Conservation (phyloP, 2,888 invertebrate species). For the Cartodere bifasciata region DNA sequence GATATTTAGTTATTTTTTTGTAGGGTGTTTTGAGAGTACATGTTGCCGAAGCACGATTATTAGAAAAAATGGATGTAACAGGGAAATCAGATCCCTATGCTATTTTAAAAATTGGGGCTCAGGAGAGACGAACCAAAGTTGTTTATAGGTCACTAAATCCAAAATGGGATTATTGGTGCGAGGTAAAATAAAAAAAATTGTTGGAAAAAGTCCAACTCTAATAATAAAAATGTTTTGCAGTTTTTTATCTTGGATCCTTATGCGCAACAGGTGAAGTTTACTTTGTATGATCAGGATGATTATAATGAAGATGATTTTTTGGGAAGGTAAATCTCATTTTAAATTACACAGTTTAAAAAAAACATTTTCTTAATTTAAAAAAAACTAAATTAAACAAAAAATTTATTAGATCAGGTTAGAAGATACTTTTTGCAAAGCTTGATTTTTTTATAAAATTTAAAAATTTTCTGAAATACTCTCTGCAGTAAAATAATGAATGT, state of each 20-base stretch:
- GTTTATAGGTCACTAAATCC: conserved; percentile 88
- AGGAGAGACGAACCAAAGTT: conserved; percentile 80
- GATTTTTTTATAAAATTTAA: too few relatives aligned
- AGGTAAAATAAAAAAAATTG: conserved; percentile 47
- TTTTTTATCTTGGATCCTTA: conserved; percentile 26
- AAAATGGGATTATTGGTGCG: conserved; percentile 93
- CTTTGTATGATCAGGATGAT: conserved; percentile 25
- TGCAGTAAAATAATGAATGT: too few relatives aligned
- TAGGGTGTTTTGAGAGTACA: conserved; percentile 88
- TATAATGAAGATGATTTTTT: conserved; percentile 25
- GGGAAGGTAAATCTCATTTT: conserved; percentile 27
- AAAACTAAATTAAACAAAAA: too few relatives aligned
- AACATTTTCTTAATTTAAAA: too few relatives aligned
- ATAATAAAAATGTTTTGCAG: conserved; percentile 16
- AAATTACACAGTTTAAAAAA: too few relatives aligned
- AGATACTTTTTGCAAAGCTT: too few relatives aligned
- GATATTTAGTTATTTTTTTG: conserved; percentile 14
- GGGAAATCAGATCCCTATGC: conserved; percentile 96
- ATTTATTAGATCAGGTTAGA: too few relatives aligned
- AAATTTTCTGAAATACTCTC: too few relatives aligned
- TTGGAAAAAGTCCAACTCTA: background rate
- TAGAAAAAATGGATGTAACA: conserved; percentile 86
- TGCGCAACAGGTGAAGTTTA: conserved; percentile 24
- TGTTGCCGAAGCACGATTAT: conserved; percentile 82
- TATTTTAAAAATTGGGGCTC: conserved; percentile 77